phyloP scores from a whole-genome alignment of 2,888 invertebrate genomes.

The Dasysyrphus tricinctus region DNA sequence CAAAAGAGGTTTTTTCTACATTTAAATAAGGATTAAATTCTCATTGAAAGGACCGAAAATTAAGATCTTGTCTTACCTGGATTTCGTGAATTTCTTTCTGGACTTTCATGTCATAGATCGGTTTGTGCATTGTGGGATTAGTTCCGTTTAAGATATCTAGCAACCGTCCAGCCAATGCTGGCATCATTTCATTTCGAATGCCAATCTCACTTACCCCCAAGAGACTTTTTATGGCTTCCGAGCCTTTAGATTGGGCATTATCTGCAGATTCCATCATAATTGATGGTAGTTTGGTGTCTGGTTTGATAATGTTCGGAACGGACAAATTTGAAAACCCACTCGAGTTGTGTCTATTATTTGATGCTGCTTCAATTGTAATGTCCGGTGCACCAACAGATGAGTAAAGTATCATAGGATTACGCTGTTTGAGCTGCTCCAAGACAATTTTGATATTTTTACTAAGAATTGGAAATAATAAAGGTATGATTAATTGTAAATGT shows the following conservation, averaged over 20 bases:
- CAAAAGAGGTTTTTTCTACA: slow-evolving; percentile 77
- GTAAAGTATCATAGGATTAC: slow-evolving; percentile 57
- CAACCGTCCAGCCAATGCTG: slow-evolving; percentile 77
- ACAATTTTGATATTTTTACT: slow-evolving; percentile 76
- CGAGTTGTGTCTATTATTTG: not conserved
- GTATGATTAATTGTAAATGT: slow-evolving; percentile 1
- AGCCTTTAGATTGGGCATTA: slow-evolving; percentile 12
- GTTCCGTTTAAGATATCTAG: slow-evolving; percentile 76
- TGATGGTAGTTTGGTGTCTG: not conserved
- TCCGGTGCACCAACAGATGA: slow-evolving; percentile 56
- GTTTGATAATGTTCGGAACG: slow-evolving; percentile 54
- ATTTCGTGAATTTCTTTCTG: slow-evolving; percentile 79
- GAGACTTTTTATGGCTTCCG: slow-evolving; percentile 67
- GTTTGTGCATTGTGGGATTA: slow-evolving; percentile 76
- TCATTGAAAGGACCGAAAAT: accelerated
- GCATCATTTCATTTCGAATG: slow-evolving; percentile 77
- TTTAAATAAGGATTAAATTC: slow-evolving; percentile 23
- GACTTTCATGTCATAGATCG: slow-evolving; percentile 78
- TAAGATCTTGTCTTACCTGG: slow-evolving; percentile 77
- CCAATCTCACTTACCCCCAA: slow-evolving; percentile 68
- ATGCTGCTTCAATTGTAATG: slow-evolving; percentile 75
- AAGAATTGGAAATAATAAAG: not conserved
- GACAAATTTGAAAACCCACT: slow-evolving; percentile 11
- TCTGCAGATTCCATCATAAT: slow-evolving; percentile 26
- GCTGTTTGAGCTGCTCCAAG: slow-evolving; percentile 65